Evolutionary conservation across 1,140 invertebrate species (phyloP), one percentile per base, ranked within the genome.

Genomic region (Eubasilissa regina): DNA sequence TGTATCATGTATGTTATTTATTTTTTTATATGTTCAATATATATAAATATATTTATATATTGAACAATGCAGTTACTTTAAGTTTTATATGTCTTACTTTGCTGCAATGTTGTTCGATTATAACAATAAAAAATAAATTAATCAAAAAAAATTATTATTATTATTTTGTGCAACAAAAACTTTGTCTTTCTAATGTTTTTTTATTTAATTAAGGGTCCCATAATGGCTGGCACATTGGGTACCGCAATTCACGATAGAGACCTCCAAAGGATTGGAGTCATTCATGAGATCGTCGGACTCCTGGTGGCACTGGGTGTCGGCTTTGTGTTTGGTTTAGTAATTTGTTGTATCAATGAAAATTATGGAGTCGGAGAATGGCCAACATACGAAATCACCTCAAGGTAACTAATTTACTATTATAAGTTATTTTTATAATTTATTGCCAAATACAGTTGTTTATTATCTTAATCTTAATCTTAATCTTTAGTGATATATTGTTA

Each of bases 211-310:
- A 84, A 94, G 93, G 93, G 93, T 64, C 94, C 94, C 0, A 93
- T 95, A 72, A 92, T 95, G 83, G 94, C 94, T 0, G 91, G 91
- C 9, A 94, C 93, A 0, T 94, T 95, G 84, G 94, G 94, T 6
- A 91, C 90, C 1, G 92, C 93, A 4, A 93, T 95, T 75, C 84
- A 90, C 55, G 93, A 95, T 84, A 86, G 85, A n/a, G 86, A 89
- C 3, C 85, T 95, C 1, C 87, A 91, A 21, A 89, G 84, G 19
- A 87, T 91, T 81, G 93, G 93, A 1, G 85, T 94, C 25, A 83
- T 86, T 21, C 93, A 92, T 81, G 94, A 94, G 84, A 78, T 94
- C 0, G 86, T 94, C 35, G 94, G 94, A 0, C 88, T 95, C 10
- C 84, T 89, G 62, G 84, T 94, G 56, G 89, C 93, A 53, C 87